Base-by-base conservation (phyloP, 2,797 vertebrate species). In the Urosaurus nigricauda region DNA sequence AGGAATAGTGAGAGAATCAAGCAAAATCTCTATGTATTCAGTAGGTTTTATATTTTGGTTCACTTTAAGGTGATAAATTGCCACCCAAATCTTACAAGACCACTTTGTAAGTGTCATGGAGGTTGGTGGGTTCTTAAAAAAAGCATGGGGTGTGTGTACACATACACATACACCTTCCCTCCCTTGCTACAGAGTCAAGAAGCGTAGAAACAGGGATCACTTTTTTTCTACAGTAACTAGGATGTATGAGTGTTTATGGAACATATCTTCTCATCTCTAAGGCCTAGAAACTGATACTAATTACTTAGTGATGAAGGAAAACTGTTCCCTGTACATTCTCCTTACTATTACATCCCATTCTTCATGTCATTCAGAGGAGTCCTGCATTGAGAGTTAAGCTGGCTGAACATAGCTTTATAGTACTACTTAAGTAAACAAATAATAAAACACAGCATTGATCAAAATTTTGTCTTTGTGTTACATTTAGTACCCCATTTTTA, bases 221-320 rank as follows among this genome's bases (percentile, higher is more conserved):
- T 75, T 2, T 88, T 89, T 70, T 70, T 79, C 4, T 32, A 83
- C 87, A 71, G 13, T 77, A 68, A 79, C n/a, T 43, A 51, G 21
- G 13, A 79, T 40, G 71, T 43, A 58, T 14, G 32, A 53, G 37
- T 2, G 29, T 8, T 74, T 56, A 14, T 73, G 26, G 24, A 84
- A 47, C 29, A 35, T 24, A 78, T 24, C 3, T 85, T 63, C 24
- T 37, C 17, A 58, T 74, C 47, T 85, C 2, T 37, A 9, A 12
- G 12, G 68, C 6, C 9, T 53, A 37, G 12, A 35, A 70, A 19
- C n/a, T 86, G 21, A 75, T 37, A 3, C 12, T 56, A 11, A 7
- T 26, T 74, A 40, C 29, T 60, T 26, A 65, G 19, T 51, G 3
- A 9, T 32, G 58, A 78, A 56, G 40, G 43, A 19, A 78, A 56